A percentile compares a stretch with the other conserved stretches of the same genome.
These are phyloP conservation scores for Coryphaenoides rupestris DNA, from an alignment of 2,113 vertebrate species.

Conservation along the genomic window DNA sequence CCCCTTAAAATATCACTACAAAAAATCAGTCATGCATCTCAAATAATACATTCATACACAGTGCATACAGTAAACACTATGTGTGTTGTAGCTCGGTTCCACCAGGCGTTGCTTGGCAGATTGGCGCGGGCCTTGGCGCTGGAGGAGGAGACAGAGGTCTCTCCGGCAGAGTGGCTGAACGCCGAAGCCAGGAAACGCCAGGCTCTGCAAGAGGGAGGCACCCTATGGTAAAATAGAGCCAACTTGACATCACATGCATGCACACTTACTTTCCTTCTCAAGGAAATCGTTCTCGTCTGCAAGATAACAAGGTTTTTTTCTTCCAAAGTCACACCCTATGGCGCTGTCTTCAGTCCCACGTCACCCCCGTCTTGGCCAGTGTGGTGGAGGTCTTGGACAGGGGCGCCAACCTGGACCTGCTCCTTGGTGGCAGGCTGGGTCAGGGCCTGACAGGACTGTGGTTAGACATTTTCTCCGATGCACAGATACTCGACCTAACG, in stretches of 20 bases:
- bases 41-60: too few relatives aligned
- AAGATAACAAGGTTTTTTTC: too few relatives aligned
- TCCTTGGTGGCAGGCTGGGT: constrained; percentile 40
- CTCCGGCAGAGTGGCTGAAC: constrained; percentile 65
- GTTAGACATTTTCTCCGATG: constrained; percentile 69
- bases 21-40: too few relatives aligned
- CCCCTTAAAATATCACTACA: too few relatives aligned
- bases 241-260: too few relatives aligned
- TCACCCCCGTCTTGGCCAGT: constrained; percentile 61
- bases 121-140: constrained; percentile 46
- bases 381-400: constrained; percentile 69
- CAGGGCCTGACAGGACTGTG: constrained; percentile 55
- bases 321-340: constrained; percentile 71
- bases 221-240: constrained; percentile 61
- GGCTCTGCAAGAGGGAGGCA: constrained; percentile 73
- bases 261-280: too few relatives aligned
- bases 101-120: constrained; percentile 52
- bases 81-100: constrained; percentile 42
- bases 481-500: constrained; percentile 49
- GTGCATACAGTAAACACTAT: background rate
- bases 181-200: constrained; percentile 62
- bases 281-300: too few relatives aligned
- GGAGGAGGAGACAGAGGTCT: constrained; percentile 41
- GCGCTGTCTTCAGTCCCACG: constrained; percentile 63
- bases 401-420: constrained; percentile 63